phyloP scores from a whole-genome alignment of 1,140 invertebrate genomes.

The Drosophila sp. region DNA sequence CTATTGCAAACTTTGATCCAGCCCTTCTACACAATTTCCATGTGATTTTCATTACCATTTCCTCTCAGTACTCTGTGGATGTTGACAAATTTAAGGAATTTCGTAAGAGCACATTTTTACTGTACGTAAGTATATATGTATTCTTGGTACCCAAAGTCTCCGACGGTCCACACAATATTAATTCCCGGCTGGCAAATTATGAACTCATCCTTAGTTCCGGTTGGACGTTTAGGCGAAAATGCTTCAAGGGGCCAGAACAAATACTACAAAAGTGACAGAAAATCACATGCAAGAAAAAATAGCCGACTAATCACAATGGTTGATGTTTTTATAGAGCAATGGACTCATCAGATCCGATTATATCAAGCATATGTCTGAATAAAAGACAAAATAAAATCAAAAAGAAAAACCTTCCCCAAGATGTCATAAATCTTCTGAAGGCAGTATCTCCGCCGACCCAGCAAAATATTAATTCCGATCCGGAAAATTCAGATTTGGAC shows the following conservation, averaged over 20 bases:
- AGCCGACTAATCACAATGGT: too few relatives aligned
- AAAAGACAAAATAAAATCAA: neutral
- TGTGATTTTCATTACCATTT: constrained; percentile 19
- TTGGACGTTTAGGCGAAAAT: constrained; percentile 22
- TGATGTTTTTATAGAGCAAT: neutral
- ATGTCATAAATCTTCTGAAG: neutral
- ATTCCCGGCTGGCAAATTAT: constrained; percentile 22
- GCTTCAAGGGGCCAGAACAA: constrained; percentile 16
- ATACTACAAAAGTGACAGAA: neutral
- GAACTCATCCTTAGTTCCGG: constrained; percentile 8
- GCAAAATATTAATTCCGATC: neutral
- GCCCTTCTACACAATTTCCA: constrained; percentile 11
- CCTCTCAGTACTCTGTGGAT: constrained; percentile 9
- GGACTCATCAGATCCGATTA: too few relatives aligned
- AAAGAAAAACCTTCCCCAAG: neutral
- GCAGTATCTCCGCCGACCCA: neutral
- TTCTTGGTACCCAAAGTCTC: constrained; percentile 17
- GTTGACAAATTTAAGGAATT: constrained; percentile 12
- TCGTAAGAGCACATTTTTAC: constrained; percentile 8
- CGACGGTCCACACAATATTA: constrained; percentile 23
- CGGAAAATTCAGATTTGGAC: too few relatives aligned
- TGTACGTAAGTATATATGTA: constrained; percentile 9
- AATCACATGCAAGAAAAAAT: too few relatives aligned
- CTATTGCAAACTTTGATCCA: constrained; percentile 2
- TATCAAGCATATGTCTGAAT: neutral